phyloP scores from a whole-genome alignment of 2,888 invertebrate species.

The Napeogenes sylphis region DNA sequence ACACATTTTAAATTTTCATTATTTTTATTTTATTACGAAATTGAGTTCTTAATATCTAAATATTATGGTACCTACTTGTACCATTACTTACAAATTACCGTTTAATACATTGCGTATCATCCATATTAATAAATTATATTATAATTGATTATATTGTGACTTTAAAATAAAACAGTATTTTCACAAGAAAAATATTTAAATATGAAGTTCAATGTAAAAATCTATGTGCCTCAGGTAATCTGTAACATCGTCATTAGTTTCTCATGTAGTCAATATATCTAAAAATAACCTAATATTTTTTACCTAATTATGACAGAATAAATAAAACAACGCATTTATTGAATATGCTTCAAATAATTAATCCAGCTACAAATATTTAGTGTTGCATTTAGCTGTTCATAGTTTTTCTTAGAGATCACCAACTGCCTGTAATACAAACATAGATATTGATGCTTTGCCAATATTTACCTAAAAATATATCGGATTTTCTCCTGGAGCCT shows the following conservation, averaged over 20 bases:
- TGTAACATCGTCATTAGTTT: constrained; percentile 19
- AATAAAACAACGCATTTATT: constrained; percentile 23
- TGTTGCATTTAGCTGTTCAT: constrained; percentile 57
- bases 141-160: constrained; percentile 22
- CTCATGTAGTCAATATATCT: constrained; percentile 16
- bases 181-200: constrained; percentile 16
- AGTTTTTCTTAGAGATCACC: constrained; percentile 70
- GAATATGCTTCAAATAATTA: constrained; percentile 32
- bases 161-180: constrained; percentile 11
- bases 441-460: constrained; percentile 35
- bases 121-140: constrained; percentile 14
- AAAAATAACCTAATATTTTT: constrained; percentile 13
- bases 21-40: constrained; percentile 64
- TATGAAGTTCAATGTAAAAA: constrained; percentile 12
- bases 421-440: constrained; percentile 76
- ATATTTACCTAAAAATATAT: constrained; percentile 5
- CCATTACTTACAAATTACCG: constrained; percentile 39
- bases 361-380: constrained; percentile 59
- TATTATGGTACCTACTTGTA: constrained; percentile 47
- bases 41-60: constrained; percentile 60
- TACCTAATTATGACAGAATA: constrained; percentile 16
- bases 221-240: constrained; percentile 7
- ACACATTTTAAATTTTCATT: constrained; percentile 41
- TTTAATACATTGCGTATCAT: constrained; percentile 26
- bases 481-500: neutral